A percentile compares a stretch with the other conserved stretches of the same genome.
phyloP scores from a whole-genome alignment of 64 coral and sea anemone genomes.

The Pocillopora verrucosa region DNA sequence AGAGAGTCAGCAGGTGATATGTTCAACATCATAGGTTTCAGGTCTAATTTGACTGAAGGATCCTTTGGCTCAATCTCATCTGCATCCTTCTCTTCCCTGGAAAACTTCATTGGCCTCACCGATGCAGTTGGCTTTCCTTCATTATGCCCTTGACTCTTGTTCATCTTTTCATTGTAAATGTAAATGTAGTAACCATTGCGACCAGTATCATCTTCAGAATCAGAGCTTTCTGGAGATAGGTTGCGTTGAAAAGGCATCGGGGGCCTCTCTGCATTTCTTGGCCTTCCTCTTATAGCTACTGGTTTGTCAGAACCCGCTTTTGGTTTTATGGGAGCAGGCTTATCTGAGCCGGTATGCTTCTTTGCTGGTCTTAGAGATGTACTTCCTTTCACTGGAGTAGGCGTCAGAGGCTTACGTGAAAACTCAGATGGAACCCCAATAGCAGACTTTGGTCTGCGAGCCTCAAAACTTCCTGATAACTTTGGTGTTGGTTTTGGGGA shows the following conservation, averaged over 20 bases:
- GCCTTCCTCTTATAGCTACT: slow-evolving; percentile 47
- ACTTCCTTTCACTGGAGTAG: slow-evolving; percentile 48
- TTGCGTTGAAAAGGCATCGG: neutral
- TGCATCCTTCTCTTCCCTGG: slow-evolving; percentile 41
- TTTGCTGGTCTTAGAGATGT: slow-evolving; percentile 30
- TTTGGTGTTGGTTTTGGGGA: slow-evolving; percentile 47
- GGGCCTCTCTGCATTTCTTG: neutral
- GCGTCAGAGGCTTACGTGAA: slow-evolving; percentile 64
- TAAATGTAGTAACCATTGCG: slow-evolving; percentile 87
- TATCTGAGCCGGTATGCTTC: slow-evolving; percentile 80
- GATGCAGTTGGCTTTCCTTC: slow-evolving; percentile 84
- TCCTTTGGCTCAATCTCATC: slow-evolving; percentile 26
- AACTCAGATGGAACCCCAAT: slow-evolving; percentile 50
- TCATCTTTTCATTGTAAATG: slow-evolving; percentile 73
- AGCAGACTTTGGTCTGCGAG: slow-evolving; percentile 75
- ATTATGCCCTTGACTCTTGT: slow-evolving; percentile 23
- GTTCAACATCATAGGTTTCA: slow-evolving; percentile 72
- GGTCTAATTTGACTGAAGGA: slow-evolving; percentile 46
- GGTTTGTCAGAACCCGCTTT: slow-evolving; percentile 68
- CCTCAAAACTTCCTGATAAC: neutral
- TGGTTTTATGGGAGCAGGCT: slow-evolving; percentile 74
- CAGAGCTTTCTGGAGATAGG: slow-evolving; percentile 4
- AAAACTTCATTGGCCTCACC: slow-evolving; percentile 79
- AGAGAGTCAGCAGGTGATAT: slow-evolving; percentile 42
- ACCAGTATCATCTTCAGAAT: slow-evolving; percentile 22